phyloP scores from a whole-genome alignment of 2,113 vertebrate genomes.

The Embiotoca jacksoni region DNA sequence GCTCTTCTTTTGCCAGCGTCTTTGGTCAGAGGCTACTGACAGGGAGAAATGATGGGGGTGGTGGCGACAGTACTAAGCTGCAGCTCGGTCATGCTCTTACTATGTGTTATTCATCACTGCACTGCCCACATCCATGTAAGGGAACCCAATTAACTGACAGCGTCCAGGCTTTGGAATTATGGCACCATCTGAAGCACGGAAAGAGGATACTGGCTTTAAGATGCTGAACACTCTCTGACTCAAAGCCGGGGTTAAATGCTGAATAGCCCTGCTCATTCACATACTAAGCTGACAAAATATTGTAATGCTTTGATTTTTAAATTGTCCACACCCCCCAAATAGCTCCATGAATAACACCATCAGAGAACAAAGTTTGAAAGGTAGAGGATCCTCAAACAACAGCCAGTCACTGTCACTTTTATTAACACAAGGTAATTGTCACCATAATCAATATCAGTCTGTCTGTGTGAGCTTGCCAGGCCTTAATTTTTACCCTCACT shows the following conservation, averaged over 20 bases:
- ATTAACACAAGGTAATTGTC: constrained; percentile 1
- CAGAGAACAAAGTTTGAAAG: constrained; percentile 11
- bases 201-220: constrained; percentile 58
- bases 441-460: constrained; percentile 2
- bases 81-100: constrained; percentile 31
- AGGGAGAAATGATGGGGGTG: constrained; percentile 1
- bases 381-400: neutral
- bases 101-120: constrained; percentile 33
- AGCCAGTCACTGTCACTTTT: neutral
- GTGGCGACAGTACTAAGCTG: constrained; percentile 4
- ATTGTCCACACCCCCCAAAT: neutral
- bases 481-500: neutral
- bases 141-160: constrained; percentile 54
- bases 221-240: constrained; percentile 47
- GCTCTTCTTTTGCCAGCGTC: no score
- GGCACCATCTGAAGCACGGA: constrained; percentile 70
- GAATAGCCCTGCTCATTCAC: constrained; percentile 47
- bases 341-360: neutral
- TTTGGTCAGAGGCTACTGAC: no score
- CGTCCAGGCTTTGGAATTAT: constrained; percentile 64
- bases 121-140: constrained; percentile 63
- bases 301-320: constrained; percentile 21
- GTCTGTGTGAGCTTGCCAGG: neutral
- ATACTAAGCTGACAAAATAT: constrained; percentile 34
- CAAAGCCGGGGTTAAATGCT: constrained; percentile 46